Base-by-base conservation (phyloP, 2,113 vertebrate species). In the Chiloscyllium plagiosum region DNA sequence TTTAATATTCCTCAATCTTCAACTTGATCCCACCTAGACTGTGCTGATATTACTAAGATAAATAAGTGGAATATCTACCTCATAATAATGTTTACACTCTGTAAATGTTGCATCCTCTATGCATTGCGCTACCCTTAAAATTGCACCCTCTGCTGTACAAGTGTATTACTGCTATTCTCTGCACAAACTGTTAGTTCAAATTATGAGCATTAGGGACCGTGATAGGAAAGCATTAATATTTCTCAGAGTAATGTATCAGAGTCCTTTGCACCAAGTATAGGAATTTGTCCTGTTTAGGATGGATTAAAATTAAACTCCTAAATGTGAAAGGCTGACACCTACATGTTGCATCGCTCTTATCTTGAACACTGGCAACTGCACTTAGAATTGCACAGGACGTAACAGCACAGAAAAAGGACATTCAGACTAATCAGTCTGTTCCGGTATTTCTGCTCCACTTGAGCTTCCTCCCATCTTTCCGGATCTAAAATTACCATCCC, bases 111-210 rank as follows among this genome's bases (percentile, higher is more conserved):
- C 26, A 50, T 89, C 86, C 12, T 12, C 19, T 0, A 17, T 56
- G 56, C 87, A 61, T n/a, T 92, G 56, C 20, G 87, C 26, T 33
- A 61, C 29, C 29, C 4, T n/a, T 29, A 92, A 29, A 29, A 92
- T 33, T 65, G 87, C 87, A 92, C 87, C 87, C 52, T 92, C 87
- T 92, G 87, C 87, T 61, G 87, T 29, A 65, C 52, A 65, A 33
- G 52, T 61, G 29, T 33, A 33, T 6, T 13, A 61, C 65, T 90
- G 87, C 12, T 89, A 52, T 89, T 89, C 26, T 56, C 86, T 56
- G 33, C 17, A 17, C 5, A 65, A 56, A 3, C 56, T 33, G 29
- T 92, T 13, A 56, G 33, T 13, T 65, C 52, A 92, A 92, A 20
- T 29, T 65, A 65, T 17, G 56, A 92, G 13, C 52, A 56, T 0